Conservation (phyloP, 1,140 invertebrate genomes). For the Zeugodacus cucurbitae region DNA sequence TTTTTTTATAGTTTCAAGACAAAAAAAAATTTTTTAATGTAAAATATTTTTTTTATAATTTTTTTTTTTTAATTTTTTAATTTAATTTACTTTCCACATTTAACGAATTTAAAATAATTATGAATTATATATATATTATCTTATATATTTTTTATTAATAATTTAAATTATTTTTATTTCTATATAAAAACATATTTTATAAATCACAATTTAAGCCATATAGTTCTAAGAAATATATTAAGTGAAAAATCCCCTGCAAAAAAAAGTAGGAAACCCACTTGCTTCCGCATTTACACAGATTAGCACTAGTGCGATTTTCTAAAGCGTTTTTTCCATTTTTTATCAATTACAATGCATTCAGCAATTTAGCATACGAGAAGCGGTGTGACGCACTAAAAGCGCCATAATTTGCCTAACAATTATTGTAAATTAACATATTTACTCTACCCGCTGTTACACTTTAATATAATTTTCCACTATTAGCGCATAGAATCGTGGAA, state of each 20-base stretch:
- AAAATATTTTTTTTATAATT: no score
- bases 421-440: background rate
- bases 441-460: background rate
- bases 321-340: background rate
- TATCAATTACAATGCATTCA: background rate
- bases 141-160: no score
- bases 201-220: no score
- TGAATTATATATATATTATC: no score
- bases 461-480: background rate
- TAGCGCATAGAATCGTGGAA: background rate
- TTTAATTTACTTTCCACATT: no score
- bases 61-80: no score
- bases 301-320: background rate
- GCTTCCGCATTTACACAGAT: background rate
- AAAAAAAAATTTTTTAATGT: no score
- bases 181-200: no score
- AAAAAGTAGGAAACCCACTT: background rate
- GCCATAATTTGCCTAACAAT: background rate
- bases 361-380: background rate
- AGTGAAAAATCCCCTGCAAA: background rate
- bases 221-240: no score
- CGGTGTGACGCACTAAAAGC: background rate
- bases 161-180: no score
- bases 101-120: no score
- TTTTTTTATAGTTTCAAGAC: no score